Evolutionary conservation across 2,113 vertebrate species (phyloP), one percentile per base, ranked within the genome.

Genomic region (Enhydra lutris): DNA sequence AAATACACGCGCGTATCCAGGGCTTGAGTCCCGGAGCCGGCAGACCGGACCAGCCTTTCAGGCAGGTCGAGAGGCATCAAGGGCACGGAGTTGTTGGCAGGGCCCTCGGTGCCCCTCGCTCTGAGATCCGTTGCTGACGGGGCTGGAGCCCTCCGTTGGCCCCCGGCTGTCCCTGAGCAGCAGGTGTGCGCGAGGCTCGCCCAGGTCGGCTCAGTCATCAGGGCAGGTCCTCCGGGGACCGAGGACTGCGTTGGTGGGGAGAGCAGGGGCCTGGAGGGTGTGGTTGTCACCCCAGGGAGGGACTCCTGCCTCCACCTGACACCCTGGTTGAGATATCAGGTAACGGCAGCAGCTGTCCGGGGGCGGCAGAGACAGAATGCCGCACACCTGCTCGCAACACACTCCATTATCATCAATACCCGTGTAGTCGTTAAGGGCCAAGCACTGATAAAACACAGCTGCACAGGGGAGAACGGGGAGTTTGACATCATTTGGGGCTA

Each of bases 281-380:
- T 1, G 6, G 52, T 23, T 61, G 59, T 78, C 89, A 42, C 86
- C 82, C 89, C 23, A 6, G 93, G 52, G 86, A 93, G 79, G 39
- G 34, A 50, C 45, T 47, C 71, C 39, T 52, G 47, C 57, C 59
- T 86, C 94, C 78, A 79, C 89, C 90, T 10, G 39, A 36, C 86
- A 63, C 83, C 63, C 61, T 31, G 57, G 86, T 3, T 79, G 92
- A 79, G 89, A 0, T 55, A 82, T 95, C 95, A 42, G 42, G 15
- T 94, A 47, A 21, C 95, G 13, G 24, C 29, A 55, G 86, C 94
- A 83, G 91, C 94, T 93, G 89, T 42, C 85, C 1, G 1, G 65
- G 81, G 93, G 81, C 83, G 34, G 45, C 45, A 12, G 78, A 52
- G 81, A 85, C 10, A 9, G 34, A 85, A 42, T 1, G 36, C 50